Evolutionary conservation across 2,888 invertebrate genomes (phyloP).

Genomic region (Drosophila bunnanda): DNA sequence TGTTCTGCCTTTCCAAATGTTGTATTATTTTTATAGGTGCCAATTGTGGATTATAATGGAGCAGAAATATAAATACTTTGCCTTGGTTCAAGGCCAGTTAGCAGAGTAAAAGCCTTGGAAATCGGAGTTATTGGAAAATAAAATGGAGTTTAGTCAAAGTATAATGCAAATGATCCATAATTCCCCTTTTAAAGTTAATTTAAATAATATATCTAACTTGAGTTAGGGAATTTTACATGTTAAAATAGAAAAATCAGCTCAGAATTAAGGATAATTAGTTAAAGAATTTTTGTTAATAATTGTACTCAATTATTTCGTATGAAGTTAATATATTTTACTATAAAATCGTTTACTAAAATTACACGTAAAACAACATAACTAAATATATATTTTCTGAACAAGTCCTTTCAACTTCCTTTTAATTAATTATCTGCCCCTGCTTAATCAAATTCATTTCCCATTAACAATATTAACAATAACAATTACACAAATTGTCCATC

Average conservation of each 20-base stretch:
- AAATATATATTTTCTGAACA: too few species aligned
- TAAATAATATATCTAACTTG: not conserved
- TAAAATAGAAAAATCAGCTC: too few species aligned
- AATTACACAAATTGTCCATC: slow-evolving; percentile 29
- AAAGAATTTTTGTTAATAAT: too few species aligned
- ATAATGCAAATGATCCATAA: not conserved
- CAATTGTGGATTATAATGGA: slow-evolving; percentile 2
- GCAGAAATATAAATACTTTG: not conserved
- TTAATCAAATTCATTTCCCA: slow-evolving; percentile 2
- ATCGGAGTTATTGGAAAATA: not conserved
- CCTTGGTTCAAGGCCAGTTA: slow-evolving; percentile 9
- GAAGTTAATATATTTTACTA: not conserved
- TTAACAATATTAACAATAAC: slow-evolving; percentile 43
- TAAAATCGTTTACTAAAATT: not conserved
- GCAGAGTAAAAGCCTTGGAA: not conserved
- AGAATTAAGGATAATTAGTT: too few species aligned
- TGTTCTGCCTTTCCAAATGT: slow-evolving; percentile 12
- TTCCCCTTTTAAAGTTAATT: not conserved
- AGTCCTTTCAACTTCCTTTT: not conserved
- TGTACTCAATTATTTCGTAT: too few species aligned
- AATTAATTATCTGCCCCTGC: not conserved
- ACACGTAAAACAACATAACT: not conserved
- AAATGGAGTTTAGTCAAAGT: not conserved
- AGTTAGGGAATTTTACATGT: not conserved
- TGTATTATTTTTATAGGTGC: slow-evolving; percentile 3